Evolutionary conservation across 2,113 vertebrate species (phyloP).

Genomic region (Onychorhynchus coronatus): DNA sequence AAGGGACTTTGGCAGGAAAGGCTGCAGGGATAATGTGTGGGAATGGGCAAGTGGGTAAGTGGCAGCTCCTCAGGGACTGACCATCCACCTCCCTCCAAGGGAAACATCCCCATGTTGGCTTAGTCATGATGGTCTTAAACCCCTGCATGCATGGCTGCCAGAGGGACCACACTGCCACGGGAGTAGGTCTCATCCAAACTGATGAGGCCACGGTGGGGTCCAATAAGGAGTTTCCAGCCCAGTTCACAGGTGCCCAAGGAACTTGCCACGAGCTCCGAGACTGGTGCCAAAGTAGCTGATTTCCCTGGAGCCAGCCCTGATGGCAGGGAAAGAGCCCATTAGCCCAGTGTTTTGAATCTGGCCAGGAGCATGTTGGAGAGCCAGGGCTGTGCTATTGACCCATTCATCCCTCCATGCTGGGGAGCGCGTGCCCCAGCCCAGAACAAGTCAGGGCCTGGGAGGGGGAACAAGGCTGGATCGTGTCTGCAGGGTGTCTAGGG

Average conservation of each 20-base stretch:
- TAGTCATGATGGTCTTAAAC: background rate
- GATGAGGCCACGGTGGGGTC: background rate
- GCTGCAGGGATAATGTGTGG: background rate
- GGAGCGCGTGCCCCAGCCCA: rapidly evolving
- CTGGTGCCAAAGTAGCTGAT: background rate
- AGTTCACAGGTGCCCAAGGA: background rate
- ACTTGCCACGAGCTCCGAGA: background rate
- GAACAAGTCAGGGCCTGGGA: background rate
- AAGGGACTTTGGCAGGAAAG: background rate
- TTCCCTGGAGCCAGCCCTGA: background rate
- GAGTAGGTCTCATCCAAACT: background rate
- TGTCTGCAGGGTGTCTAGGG: background rate
- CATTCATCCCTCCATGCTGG: background rate
- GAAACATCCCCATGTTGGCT: background rate
- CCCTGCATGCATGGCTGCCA: rapidly evolving
- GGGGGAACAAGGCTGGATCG: background rate
- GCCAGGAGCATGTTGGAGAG: background rate
- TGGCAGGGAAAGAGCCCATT: background rate
- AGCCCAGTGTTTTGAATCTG: rapidly evolving
- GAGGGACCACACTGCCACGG: background rate
- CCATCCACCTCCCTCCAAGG: background rate
- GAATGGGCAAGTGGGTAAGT: background rate
- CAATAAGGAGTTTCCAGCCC: background rate
- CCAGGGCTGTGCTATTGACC: background rate
- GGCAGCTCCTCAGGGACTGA: background rate